Evolutionary conservation across 2,797 vertebrate species (phyloP), one percentile per base, ranked within the genome.

Genomic region (Onychomys torridus): DNA sequence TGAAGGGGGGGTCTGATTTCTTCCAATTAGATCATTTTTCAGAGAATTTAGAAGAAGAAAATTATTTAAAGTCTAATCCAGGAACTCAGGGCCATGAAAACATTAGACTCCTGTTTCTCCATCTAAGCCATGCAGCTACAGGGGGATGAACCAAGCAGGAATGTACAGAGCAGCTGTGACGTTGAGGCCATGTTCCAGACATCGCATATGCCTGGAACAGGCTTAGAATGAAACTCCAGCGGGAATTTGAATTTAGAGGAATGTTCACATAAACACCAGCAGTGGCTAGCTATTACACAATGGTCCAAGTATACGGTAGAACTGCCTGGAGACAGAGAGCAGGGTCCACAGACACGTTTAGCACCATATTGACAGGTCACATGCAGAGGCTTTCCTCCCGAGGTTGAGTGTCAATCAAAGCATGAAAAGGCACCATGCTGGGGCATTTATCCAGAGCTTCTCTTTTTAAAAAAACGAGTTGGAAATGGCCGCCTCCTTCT

Each of bases 301-400:
- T 2, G 79, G 96, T 97, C 98, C 93, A 97, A 97, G 97, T 97
- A 97, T 97, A 98, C 93, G 96, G 95, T 98, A 98, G 96, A 98
- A 98, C 98, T 96, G 98, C 98, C 97, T 75, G 65, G 98, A 98
- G 98, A 98, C 96, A 57, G 85, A 97, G 96, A 97, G 98, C 96
- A 96, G 97, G 98, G 98, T 98, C 98, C 98, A 95, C 98, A 98
- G 98, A 98, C 98, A 98, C 79, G 46, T 97, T 98, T 99, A 99
- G 99, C 99, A 99, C 99, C 99, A 99, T 99, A 98, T 96, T 97
- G 99, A 99, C 92, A 97, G 98, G 98, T 98, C 98, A 98, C 98
- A 98, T 98, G 98, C 37, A 98, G 98, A 98, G 97, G 63, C 94
- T 97, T 97, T 97, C 96, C 97, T 98, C 98, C 91, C 55, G 90